Evolutionary conservation across 2,888 invertebrate species (phyloP).

Genomic region (Tetanocera ferruginea): DNA sequence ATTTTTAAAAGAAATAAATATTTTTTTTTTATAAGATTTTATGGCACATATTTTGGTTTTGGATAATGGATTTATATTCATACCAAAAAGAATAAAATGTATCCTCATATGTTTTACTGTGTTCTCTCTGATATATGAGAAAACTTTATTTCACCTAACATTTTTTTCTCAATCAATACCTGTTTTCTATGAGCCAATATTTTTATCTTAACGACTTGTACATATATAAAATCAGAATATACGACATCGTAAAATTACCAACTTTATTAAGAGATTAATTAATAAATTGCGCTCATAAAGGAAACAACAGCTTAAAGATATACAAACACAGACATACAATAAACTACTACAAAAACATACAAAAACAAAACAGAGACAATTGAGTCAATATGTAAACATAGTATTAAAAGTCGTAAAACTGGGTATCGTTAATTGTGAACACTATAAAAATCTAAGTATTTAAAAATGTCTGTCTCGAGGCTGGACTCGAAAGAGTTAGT

Average conservation of each 20-base stretch:
- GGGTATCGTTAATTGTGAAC: conserved; percentile 12
- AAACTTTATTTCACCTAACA: too few species aligned
- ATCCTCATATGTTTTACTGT: too few species aligned
- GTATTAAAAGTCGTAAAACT: not conserved
- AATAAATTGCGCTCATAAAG: conserved; percentile 18
- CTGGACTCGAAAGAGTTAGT: not conserved
- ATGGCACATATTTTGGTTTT: too few species aligned
- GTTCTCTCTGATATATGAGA: too few species aligned
- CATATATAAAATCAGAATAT: conserved; percentile 10
- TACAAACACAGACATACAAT: not conserved
- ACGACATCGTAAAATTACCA: conserved; percentile 24
- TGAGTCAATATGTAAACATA: not conserved
- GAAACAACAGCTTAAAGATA: not conserved
- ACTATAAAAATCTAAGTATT: not conserved
- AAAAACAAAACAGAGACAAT: not conserved
- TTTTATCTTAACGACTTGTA: not conserved
- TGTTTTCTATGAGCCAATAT: not conserved
- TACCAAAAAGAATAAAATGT: too few species aligned
- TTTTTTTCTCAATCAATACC: too few species aligned
- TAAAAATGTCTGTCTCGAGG: not conserved
- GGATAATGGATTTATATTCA: too few species aligned
- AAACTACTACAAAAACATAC: not conserved
- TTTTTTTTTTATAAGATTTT: too few species aligned
- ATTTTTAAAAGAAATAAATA: too few species aligned
- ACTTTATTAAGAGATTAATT: conserved; percentile 21